phyloP scores from a whole-genome alignment of 1,140 invertebrate genomes.

The Heliconius melpomene region DNA sequence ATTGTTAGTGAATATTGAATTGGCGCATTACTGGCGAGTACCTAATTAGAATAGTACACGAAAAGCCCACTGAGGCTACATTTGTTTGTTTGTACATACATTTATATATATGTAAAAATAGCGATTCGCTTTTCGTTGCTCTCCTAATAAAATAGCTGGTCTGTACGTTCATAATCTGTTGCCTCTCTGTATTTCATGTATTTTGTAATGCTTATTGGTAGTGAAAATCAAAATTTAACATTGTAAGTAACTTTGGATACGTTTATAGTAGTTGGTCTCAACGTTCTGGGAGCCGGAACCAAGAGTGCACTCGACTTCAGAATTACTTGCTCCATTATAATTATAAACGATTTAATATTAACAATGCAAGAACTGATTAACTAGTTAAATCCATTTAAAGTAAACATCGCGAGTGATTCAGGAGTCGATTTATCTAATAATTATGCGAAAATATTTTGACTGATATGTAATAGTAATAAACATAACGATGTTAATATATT shows the following conservation, averaged over 20 bases:
- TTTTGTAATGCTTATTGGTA: constrained; percentile 29
- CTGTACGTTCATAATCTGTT: constrained; percentile 16
- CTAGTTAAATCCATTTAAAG: not conserved
- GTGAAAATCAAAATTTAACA: constrained; percentile 24
- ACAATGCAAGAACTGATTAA: not conserved
- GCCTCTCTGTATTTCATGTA: constrained; percentile 23
- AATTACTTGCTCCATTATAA: constrained; percentile 27
- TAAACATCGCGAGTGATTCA: constrained; percentile 29
- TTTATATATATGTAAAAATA: constrained; percentile 58
- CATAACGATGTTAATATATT: constrained; percentile 76
- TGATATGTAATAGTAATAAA: constrained; percentile 75
- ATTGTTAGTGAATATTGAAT: constrained; percentile 73
- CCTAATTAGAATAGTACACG: constrained; percentile 79
- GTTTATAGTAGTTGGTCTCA: constrained; percentile 34
- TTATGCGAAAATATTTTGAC: constrained; percentile 77
- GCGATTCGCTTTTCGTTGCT: constrained; percentile 68
- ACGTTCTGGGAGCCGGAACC: constrained; percentile 31
- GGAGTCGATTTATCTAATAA: constrained; percentile 57
- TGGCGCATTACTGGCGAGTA: constrained; percentile 81
- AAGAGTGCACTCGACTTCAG: constrained; percentile 32
- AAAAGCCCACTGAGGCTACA: constrained; percentile 74
- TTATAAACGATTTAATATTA: not conserved
- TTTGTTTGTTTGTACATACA: constrained; percentile 70
- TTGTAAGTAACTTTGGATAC: constrained; percentile 32
- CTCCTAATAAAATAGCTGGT: constrained; percentile 45